A percentile compares a stretch with the other conserved stretches of the same genome.
Evolutionary conservation across 2,113 vertebrate species (phyloP).

Genomic region (Anser brachyrhynchus): DNA sequence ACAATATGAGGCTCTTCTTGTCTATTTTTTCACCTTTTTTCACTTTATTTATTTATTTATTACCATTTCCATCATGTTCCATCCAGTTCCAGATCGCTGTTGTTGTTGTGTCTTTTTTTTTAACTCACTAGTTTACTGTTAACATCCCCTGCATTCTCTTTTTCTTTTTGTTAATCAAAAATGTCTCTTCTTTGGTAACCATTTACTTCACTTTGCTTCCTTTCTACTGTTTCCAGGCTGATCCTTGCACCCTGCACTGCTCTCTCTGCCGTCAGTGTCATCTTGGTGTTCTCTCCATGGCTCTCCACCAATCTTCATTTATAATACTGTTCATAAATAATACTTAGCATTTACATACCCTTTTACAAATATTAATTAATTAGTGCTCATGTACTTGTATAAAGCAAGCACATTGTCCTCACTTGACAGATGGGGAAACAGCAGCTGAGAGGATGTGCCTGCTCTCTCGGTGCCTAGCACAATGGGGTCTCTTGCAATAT

Average conservation of each 20-base stretch:
- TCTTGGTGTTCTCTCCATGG: not conserved
- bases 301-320: not conserved
- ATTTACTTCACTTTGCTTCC: not conserved
- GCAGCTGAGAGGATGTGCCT: constrained; percentile 1
- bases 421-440: constrained; percentile 44
- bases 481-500: not conserved
- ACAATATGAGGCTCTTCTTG: not conserved
- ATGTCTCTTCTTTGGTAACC: not conserved
- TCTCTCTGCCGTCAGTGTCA: not conserved
- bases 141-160: not conserved
- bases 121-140: not conserved
- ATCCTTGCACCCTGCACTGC: not conserved
- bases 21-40: not conserved
- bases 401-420: constrained; percentile 21
- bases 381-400: constrained; percentile 14
- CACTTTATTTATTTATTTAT: not conserved
- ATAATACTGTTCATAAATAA: constrained; percentile 46
- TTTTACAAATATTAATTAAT: constrained; percentile 63
- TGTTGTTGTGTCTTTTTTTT: not conserved
- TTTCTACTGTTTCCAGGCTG: not conserved
- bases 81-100: not conserved
- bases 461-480: not conserved
- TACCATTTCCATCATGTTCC: not conserved
- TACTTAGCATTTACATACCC: constrained; percentile 35
- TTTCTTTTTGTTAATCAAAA: not conserved